Evolutionary conservation across 2,888 invertebrate species (phyloP).

Genomic region (Stratiomys singularior): DNA sequence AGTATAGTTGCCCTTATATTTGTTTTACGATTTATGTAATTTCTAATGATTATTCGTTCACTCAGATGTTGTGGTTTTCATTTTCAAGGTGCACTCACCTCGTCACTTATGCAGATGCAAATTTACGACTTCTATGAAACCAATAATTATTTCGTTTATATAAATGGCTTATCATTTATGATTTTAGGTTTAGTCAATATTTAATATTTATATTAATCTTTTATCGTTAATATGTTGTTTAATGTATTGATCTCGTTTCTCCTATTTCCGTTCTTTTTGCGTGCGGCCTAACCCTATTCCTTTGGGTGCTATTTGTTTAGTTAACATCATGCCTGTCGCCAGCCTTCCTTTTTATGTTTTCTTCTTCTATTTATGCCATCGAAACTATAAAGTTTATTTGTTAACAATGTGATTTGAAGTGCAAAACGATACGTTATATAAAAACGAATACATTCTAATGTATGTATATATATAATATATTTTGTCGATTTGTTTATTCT

Average conservation of each 20-base stretch:
- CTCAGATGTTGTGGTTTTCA: slow-evolving; percentile 30
- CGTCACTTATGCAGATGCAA: slow-evolving; percentile 52
- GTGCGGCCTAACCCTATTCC: not conserved
- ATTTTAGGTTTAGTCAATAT: slow-evolving; percentile 27
- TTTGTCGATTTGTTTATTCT: slow-evolving; percentile 5
- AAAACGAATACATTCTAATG: slow-evolving; percentile 41
- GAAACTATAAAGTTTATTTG: slow-evolving; percentile 39
- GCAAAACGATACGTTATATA: slow-evolving; percentile 36
- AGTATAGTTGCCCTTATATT: not conserved
- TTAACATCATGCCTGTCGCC: not conserved
- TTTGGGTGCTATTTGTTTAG: not conserved
- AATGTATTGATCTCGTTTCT: slow-evolving; percentile 5
- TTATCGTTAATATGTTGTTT: slow-evolving; percentile 15
- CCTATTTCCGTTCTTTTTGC: not conserved
- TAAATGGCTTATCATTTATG: slow-evolving; percentile 48
- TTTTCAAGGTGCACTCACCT: not conserved
- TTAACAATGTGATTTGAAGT: slow-evolving; percentile 43
- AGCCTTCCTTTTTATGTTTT: not conserved
- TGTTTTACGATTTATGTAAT: not conserved
- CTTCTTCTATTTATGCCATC: slow-evolving; percentile 37
- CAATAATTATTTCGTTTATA: slow-evolving; percentile 63
- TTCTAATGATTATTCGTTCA: slow-evolving; percentile 16
- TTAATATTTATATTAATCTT: slow-evolving; percentile 6
- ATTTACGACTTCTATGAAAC: slow-evolving; percentile 67
- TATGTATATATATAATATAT: slow-evolving; percentile 25